phyloP scores from a whole-genome alignment of 2,888 invertebrate genomes.

The Ephialtes manifestator region DNA sequence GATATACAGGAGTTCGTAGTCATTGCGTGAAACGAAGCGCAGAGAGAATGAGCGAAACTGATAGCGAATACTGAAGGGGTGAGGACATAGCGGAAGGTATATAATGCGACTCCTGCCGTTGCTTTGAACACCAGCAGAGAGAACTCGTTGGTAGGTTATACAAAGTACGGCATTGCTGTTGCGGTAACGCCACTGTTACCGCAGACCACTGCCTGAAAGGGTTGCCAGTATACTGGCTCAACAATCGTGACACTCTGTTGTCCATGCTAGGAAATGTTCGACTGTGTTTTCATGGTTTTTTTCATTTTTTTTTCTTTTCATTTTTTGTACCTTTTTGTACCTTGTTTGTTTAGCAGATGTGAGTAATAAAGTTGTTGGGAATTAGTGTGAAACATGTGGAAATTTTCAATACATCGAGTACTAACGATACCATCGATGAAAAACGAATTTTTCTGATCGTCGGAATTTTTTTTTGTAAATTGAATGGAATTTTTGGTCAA shows the following conservation, averaged over 20 bases:
- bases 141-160: slow-evolving; percentile 38
- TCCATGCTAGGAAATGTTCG: neutral
- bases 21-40: slow-evolving; percentile 45
- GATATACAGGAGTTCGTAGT: neutral
- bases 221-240: neutral
- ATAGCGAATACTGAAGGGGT: neutral
- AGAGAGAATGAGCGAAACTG: slow-evolving; percentile 13
- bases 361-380: no score
- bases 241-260: neutral
- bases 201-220: slow-evolving; percentile 30
- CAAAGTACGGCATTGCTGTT: slow-evolving; percentile 42
- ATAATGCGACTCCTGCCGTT: slow-evolving; percentile 25
- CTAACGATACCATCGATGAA: no score
- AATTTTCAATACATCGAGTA: no score
- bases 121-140: slow-evolving; percentile 23
- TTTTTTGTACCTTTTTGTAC: no score
- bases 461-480: no score
- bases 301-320: no score
- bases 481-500: no score
- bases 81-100: slow-evolving; percentile 1
- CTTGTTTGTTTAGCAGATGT: no score
- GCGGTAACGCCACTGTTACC: slow-evolving; percentile 46
- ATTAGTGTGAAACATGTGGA: no score
- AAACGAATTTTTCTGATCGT: no score
- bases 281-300: no score